Conservation (phyloP, 1,140 invertebrate genomes). For the Drosophila prosaltans region DNA sequence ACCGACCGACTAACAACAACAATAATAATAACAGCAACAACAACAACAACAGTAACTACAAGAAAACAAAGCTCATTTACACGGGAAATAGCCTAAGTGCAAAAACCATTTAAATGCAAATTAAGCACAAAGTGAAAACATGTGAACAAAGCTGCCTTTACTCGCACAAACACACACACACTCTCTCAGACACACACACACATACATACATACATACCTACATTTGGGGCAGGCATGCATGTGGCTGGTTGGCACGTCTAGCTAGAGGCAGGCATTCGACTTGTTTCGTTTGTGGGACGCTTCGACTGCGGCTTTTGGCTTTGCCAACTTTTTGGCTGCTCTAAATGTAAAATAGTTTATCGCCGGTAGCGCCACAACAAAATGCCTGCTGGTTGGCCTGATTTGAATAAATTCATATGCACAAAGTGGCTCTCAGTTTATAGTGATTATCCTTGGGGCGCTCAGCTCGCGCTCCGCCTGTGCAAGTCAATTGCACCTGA, state of each 20-base stretch:
- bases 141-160: slow-evolving; percentile 69
- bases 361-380: slow-evolving; percentile 65
- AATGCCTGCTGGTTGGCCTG: slow-evolving; percentile 38
- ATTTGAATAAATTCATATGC: slow-evolving; percentile 79
- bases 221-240: slow-evolving; percentile 34
- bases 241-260: slow-evolving; percentile 31
- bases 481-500: slow-evolving; percentile 44
- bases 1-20: background rate
- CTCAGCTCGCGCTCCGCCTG: background rate
- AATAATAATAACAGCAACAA: slow-evolving; percentile 21
- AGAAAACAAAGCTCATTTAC: slow-evolving; percentile 80
- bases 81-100: slow-evolving; percentile 81
- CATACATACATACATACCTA: slow-evolving; percentile 28
- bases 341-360: slow-evolving; percentile 78
- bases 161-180: slow-evolving; percentile 24
- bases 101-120: slow-evolving; percentile 83
- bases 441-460: slow-evolving; percentile 41
- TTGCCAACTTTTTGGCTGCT: slow-evolving; percentile 48
- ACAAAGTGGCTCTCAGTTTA: slow-evolving; percentile 62
- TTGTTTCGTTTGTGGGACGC: slow-evolving; percentile 37
- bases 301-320: slow-evolving; percentile 31
- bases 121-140: slow-evolving; percentile 82
- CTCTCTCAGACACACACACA: slow-evolving; percentile 13
- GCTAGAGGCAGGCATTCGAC: background rate
- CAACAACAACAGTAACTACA: slow-evolving; percentile 41